A percentile compares a stretch with the other conserved stretches of the same genome.
Evolutionary conservation across 2,113 vertebrate species (phyloP).

Genomic region (Gyps fulvus): DNA sequence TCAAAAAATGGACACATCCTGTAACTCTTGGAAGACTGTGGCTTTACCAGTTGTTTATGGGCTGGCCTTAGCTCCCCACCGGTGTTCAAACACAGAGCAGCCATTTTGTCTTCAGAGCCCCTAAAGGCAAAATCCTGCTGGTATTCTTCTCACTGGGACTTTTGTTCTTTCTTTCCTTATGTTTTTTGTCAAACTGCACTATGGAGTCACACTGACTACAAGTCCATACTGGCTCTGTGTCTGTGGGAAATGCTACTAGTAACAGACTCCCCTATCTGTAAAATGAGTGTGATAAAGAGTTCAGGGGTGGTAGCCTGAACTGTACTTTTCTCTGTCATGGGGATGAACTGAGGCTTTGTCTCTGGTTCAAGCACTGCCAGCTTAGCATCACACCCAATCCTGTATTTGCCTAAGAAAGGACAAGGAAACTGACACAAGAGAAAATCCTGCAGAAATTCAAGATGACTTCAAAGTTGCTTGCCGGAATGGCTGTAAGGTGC

Average conservation of each 20-base stretch:
- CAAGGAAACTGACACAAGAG: neutral
- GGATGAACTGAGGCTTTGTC: neutral
- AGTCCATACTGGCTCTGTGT: neutral
- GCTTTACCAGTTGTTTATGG: neutral
- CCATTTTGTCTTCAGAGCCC: neutral
- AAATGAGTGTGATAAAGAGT: neutral
- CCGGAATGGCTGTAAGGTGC: neutral
- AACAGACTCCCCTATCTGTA: neutral
- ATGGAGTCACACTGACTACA: neutral
- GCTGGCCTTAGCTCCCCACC: neutral
- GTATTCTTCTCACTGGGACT: neutral
- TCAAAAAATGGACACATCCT: neutral
- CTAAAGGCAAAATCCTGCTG: neutral
- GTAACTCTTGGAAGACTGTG: neutral
- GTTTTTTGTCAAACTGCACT: neutral
- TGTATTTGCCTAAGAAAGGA: neutral
- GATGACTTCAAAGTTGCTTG: slow-evolving; percentile 29
- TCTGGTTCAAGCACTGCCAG: neutral
- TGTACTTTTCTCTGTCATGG: neutral
- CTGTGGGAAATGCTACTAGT: neutral
- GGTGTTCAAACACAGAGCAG: neutral
- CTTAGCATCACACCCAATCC: slow-evolving; percentile 2
- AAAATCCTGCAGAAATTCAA: slow-evolving; percentile 32
- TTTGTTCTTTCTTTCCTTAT: neutral
- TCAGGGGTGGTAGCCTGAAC: neutral